These are phyloP conservation scores for Leucophora obtusa DNA, from an alignment of 2,888 invertebrate species.

Conservation along the genomic window DNA sequence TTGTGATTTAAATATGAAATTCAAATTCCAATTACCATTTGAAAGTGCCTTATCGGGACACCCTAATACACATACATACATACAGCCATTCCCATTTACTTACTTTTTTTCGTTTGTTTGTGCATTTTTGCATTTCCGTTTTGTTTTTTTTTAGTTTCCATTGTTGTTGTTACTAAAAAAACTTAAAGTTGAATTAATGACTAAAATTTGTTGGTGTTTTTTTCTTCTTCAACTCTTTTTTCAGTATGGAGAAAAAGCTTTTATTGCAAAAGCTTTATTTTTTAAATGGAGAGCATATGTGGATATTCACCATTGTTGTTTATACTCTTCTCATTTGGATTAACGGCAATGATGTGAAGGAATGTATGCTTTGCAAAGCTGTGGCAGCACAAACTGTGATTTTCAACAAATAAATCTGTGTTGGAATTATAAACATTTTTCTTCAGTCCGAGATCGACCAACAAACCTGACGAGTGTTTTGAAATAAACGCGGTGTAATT, in stretches of 20 bases:
- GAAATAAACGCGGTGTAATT: conserved; percentile 67
- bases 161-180: neutral
- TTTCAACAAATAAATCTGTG: conserved; percentile 56
- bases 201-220: neutral
- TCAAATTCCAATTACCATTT: too few species aligned
- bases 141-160: neutral
- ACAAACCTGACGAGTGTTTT: conserved; percentile 78
- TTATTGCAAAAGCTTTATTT: neutral
- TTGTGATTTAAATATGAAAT: too few species aligned
- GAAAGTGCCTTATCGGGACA: too few species aligned
- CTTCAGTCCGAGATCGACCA: conserved; percentile 74
- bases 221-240: neutral
- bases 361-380: conserved; percentile 44
- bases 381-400: conserved; percentile 28
- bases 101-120: conserved; percentile 41
- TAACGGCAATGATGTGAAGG: conserved; percentile 54
- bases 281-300: neutral
- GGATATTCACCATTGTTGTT: neutral
- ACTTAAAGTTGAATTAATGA: neutral
- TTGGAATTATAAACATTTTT: conserved; percentile 48
- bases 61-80: too few species aligned
- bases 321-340: neutral
- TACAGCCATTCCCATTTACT: too few species aligned
- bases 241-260: neutral
- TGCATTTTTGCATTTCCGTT: conserved; percentile 54